A percentile compares a stretch with the other conserved stretches of the same genome.
phyloP scores from a whole-genome alignment of 2,113 vertebrate genomes.

The Chloroceryle aenea region DNA sequence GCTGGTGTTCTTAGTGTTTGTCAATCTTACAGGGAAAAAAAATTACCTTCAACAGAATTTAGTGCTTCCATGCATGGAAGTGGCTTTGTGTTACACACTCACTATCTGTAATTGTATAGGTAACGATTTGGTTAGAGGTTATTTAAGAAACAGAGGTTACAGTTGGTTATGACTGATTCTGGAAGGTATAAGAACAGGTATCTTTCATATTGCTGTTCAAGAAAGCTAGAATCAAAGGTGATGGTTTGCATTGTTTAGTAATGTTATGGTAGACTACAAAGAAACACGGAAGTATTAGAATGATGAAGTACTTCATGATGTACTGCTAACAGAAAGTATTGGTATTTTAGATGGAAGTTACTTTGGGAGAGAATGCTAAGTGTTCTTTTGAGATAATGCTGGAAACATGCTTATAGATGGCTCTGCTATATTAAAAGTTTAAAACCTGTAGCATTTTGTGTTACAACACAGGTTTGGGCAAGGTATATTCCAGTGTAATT shows the following conservation, averaged over 20 bases:
- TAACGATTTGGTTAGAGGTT: neutral
- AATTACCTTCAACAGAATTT: neutral
- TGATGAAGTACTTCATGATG: neutral
- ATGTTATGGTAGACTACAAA: neutral
- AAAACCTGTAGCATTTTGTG: neutral
- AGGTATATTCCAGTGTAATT: neutral
- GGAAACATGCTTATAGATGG: neutral
- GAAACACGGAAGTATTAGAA: neutral
- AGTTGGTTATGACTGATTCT: neutral
- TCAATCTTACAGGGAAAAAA: neutral
- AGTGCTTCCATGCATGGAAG: neutral
- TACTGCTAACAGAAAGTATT: neutral
- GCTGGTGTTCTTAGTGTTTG: neutral
- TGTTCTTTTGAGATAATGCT: neutral
- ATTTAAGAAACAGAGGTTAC: neutral
- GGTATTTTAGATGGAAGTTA: neutral
- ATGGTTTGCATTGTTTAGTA: neutral
- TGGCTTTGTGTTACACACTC: neutral
- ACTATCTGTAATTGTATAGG: neutral
- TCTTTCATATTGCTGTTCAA: neutral
- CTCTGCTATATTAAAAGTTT: neutral
- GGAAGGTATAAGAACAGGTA: neutral
- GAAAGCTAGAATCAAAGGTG: neutral
- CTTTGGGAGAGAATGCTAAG: neutral
- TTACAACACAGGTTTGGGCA: neutral